Base-by-base conservation (phyloP, 2,113 vertebrate genomes). In the Caranx ignobilis region DNA sequence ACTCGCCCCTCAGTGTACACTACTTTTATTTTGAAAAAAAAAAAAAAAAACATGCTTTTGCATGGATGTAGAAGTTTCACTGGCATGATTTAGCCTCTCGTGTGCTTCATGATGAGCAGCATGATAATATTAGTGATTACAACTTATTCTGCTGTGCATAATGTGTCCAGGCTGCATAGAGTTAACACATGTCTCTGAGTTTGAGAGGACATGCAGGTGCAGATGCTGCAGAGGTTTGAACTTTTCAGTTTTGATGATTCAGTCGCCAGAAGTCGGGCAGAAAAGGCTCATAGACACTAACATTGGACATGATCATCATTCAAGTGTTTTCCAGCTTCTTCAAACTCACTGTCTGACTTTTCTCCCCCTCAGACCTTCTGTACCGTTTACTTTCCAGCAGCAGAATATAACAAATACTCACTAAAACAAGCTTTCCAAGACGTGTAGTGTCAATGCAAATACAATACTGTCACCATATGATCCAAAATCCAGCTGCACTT, bases 1-100 rank as follows among this genome's bases (percentile, higher is more conserved):
- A 61, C 45, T 61, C 16, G 32, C 70, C 68, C 83, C 83, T 83
- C 21, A 19, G 54, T 55, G 67, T 5, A 71, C 63, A 81, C 18
- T 45, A 76, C 64, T 72, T 81, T 71, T 81, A 55, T 82, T 39
- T 2, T 32, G 0, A 12, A 37, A 15, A 56, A n/a, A 67, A 10
- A 11, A 54, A 18, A 13, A 5, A n/a, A 11, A 41, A 41, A 10
- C 11, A 56, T 75, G 21, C 31, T 59, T 69, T 47, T 63, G 32
- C 60, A 50, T 35, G 32, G 34, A 55, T 13, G 60, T 41, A 50
- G 55, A 57, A 9, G 43, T 69, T 59, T 64, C 52, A 31, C 35
- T 75, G 65, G 69, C 69, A 50, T 5, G 13, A 35, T 61, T 55
- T 5, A 1, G 48, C 31, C 72, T 67, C 72, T 2, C 11, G 35